These are phyloP conservation scores for Beroe ovata DNA, from an alignment of 37 sponge, comb jelly and placozoan species.

Conservation along the genomic window DNA sequence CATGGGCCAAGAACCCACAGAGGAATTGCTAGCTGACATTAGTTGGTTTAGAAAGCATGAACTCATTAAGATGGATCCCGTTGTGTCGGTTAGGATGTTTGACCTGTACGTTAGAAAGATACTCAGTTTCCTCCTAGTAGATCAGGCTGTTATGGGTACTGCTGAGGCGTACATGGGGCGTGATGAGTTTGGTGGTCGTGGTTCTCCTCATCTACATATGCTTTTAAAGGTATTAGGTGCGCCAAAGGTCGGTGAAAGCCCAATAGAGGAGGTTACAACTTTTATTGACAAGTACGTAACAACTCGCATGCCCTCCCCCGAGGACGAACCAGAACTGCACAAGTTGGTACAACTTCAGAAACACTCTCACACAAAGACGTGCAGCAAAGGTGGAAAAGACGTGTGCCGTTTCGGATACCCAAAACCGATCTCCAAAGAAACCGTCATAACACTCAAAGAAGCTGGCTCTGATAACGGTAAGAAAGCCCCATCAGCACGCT, in stretches of 20 bases:
- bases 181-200: slow-evolving; percentile 16
- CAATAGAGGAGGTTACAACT: not conserved
- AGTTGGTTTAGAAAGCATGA: slow-evolving; percentile 16
- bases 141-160: not conserved
- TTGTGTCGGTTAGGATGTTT: not conserved
- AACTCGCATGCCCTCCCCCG: not conserved
- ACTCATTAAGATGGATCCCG: not conserved
- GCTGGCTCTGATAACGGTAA: no score
- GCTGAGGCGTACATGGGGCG: not conserved
- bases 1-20: not conserved
- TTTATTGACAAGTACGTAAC: slow-evolving; percentile 14
- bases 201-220: slow-evolving; percentile 16
- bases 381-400: not conserved
- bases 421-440: not conserved
- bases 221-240: not conserved
- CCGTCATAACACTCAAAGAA: no score
- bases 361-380: slow-evolving; percentile 25
- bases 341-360: not conserved
- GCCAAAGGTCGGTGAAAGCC: not conserved
- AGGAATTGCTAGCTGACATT: slow-evolving; percentile 8
- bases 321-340: slow-evolving; percentile 13
- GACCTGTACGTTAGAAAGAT: slow-evolving; percentile 13
- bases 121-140: not conserved
- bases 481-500: no score
- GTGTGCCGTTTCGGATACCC: not conserved